These are phyloP conservation scores for Acestrorhynchus altus DNA, from an alignment of 2,797 vertebrate genomes.

Conservation along the genomic window DNA sequence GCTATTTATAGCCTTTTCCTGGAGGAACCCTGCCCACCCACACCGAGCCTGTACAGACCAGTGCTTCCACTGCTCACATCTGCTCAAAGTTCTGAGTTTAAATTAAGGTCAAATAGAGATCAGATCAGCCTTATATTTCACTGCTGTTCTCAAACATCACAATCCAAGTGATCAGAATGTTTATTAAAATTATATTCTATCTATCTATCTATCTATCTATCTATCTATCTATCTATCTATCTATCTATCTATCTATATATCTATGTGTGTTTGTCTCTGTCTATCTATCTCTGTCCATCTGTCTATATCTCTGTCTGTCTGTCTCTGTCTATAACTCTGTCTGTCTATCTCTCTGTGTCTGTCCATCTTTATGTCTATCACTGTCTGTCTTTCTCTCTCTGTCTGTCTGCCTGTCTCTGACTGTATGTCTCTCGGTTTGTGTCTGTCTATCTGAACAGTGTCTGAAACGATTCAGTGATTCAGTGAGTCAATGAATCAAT, in stretches of 20 bases:
- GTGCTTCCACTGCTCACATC: neutral
- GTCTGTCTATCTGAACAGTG: slow-evolving; percentile 12
- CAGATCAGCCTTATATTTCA: neutral
- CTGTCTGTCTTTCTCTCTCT: too few relatives aligned
- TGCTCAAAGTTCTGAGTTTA: neutral
- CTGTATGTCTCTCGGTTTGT: too few relatives aligned
- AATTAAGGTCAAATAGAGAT: neutral
- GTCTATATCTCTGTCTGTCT: too few relatives aligned
- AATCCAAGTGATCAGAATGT: too few relatives aligned
- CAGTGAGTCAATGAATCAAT: too few relatives aligned
- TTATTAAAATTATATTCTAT: too few relatives aligned
- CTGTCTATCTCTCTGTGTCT: too few relatives aligned
- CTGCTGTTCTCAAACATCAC: too few relatives aligned
- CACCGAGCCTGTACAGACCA: neutral
- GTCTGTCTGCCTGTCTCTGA: too few relatives aligned
- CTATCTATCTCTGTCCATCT: too few relatives aligned
- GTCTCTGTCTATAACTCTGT: too few relatives aligned
- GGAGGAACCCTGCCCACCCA: slow-evolving; percentile 60
- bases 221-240: neutral
- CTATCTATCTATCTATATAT: slow-evolving; percentile 52
- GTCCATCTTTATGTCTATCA: too few relatives aligned
- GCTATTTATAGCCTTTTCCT: slow-evolving; percentile 66
- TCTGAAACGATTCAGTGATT: neutral
- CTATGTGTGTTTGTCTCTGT: slow-evolving; percentile 29
- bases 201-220: neutral